Percentiles rank a stretch among this genome's conserved stretches.
Conservation (phyloP, 2,888 invertebrate species). For the Lasioglossum villosulum region DNA sequence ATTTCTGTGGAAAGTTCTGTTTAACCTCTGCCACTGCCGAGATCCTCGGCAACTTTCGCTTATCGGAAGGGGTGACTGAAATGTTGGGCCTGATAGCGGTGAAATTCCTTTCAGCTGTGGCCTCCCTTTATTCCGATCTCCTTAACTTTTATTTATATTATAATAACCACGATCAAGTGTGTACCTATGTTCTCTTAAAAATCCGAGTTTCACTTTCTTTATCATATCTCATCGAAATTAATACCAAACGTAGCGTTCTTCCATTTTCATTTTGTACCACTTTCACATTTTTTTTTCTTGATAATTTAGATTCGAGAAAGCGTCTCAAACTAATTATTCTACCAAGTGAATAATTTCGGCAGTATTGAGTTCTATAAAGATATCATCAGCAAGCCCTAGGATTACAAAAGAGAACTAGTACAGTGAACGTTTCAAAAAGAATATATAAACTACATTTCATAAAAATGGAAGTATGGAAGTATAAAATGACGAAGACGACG, state of each 20-base stretch:
- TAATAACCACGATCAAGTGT: background rate
- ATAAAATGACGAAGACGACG: background rate
- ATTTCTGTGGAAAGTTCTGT: conserved; percentile 4
- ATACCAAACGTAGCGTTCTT: background rate
- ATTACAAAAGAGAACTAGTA: no score
- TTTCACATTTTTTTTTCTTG: background rate
- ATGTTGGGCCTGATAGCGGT: background rate
- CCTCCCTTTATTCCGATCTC: background rate
- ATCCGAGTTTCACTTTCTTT: background rate
- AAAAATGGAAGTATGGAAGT: no score
- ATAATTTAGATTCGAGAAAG: background rate
- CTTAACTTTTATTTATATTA: background rate
- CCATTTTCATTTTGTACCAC: background rate
- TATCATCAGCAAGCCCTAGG: no score
- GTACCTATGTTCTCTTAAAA: background rate
- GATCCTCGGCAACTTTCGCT: background rate
- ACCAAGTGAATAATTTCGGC: no score
- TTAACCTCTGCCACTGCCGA: conserved; percentile 1
- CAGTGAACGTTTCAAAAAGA: no score
- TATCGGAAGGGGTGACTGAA: conserved; percentile 4
- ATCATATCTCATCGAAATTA: background rate
- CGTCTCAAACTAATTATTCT: background rate
- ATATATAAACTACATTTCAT: no score
- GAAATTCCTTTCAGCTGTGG: background rate
- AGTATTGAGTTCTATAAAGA: no score